phyloP scores from a whole-genome alignment of 2,113 vertebrate genomes.

The Enhydra lutris region DNA sequence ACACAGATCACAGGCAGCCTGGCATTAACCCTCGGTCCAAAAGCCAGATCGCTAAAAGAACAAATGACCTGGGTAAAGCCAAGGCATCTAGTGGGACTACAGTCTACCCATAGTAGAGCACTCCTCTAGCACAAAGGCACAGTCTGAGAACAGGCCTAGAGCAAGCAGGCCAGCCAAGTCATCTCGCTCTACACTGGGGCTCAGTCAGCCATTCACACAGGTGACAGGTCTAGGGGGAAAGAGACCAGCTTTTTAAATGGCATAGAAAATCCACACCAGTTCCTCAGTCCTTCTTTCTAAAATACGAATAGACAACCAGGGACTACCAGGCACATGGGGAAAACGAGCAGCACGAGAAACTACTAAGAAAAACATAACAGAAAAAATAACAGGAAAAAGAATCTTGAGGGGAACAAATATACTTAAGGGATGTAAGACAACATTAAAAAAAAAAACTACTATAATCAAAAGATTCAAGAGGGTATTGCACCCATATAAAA shows the following conservation, averaged over 20 bases:
- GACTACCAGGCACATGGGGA: neutral
- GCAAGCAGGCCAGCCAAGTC: neutral
- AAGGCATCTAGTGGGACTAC: neutral
- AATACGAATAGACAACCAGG: neutral
- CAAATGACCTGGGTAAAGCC: neutral
- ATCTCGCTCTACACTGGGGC: neutral
- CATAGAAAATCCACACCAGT: neutral
- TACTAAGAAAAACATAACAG: neutral
- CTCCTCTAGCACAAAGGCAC: neutral
- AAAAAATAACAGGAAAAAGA: neutral
- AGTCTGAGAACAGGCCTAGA: neutral
- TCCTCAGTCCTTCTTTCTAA: constrained; percentile 39
- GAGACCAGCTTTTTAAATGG: neutral
- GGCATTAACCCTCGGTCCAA: neutral
- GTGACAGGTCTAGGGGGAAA: neutral
- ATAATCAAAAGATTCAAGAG: neutral
- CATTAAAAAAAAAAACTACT: neutral
- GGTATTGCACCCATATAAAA: neutral
- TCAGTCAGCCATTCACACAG: neutral
- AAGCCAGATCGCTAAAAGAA: constrained; percentile 19
- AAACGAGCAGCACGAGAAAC: constrained; percentile 10
- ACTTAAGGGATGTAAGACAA: neutral
- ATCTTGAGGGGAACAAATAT: neutral
- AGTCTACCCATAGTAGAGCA: neutral
- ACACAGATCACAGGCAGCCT: neutral